Evolutionary conservation across 2,797 vertebrate species (phyloP).

Genomic region (Odontamblyopus rebecca): DNA sequence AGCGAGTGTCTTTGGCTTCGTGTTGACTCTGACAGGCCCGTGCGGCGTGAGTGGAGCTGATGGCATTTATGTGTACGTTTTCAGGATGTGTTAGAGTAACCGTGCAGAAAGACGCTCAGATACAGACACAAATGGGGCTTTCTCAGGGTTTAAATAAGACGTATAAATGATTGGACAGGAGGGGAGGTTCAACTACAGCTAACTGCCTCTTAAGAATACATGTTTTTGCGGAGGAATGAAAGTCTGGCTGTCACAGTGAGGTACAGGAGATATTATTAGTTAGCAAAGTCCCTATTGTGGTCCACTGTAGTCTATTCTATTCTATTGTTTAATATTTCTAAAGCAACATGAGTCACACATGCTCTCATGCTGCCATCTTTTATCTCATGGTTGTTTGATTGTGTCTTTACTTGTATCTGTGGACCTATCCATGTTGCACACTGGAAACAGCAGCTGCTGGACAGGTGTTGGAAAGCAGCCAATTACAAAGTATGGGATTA

Average conservation of each 20-base stretch:
- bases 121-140: slow-evolving; percentile 63
- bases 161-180: slow-evolving; percentile 49
- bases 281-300: not conserved
- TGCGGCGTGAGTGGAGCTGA: slow-evolving; percentile 67
- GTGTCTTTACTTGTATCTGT: no score
- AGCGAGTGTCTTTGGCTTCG: slow-evolving; percentile 52
- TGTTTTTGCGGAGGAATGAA: slow-evolving; percentile 8
- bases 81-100: slow-evolving; percentile 72
- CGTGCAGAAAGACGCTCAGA: slow-evolving; percentile 61
- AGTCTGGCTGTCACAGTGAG: slow-evolving; percentile 1
- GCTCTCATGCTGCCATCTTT: no score
- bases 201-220: slow-evolving; percentile 5
- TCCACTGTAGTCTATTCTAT: not conserved
- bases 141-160: slow-evolving; percentile 39
- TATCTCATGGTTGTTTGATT: no score
- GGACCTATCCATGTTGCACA: no score
- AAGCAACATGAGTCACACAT: not conserved
- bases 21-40: slow-evolving; percentile 59
- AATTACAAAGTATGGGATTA: no score
- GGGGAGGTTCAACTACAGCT: slow-evolving; percentile 3
- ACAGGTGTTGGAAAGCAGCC: no score
- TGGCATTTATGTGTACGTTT: slow-evolving; percentile 78
- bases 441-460: no score
- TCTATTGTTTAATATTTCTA: not conserved
- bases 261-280: not conserved